Conservation (phyloP, 2,797 vertebrate species). For the Cichlasoma orientale region DNA sequence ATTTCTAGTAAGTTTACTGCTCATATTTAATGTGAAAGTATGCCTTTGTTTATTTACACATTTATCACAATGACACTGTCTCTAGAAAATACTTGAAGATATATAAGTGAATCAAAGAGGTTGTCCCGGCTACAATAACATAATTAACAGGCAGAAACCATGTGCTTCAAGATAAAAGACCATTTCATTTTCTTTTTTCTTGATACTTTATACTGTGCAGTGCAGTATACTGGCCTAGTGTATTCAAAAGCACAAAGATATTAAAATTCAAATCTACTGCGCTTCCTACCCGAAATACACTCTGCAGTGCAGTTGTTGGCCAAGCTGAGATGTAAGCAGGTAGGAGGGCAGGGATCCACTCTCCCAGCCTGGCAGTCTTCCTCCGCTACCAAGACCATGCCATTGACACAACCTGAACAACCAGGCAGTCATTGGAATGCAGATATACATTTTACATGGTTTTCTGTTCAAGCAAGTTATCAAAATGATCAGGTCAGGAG, state of each 20-base stretch:
- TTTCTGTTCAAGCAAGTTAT: background rate
- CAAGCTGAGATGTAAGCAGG: slow-evolving; percentile 81
- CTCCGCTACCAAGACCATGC: slow-evolving; percentile 78
- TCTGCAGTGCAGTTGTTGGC: slow-evolving; percentile 75
- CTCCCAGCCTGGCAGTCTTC: slow-evolving; percentile 76
- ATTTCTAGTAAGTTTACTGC: no score
- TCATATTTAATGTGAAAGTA: no score
- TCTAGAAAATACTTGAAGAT: no score
- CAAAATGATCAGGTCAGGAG: background rate
- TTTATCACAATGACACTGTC: no score
- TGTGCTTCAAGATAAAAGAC: background rate
- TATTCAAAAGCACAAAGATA: background rate
- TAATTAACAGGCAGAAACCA: background rate
- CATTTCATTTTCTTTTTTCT: background rate
- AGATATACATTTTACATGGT: background rate
- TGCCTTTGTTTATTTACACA: no score
- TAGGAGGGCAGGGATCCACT: slow-evolving; percentile 79
- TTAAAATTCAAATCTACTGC: background rate
- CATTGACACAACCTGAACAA: slow-evolving; percentile 77
- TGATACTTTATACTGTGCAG: no score
- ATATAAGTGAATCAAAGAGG: no score
- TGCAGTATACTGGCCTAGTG: background rate
- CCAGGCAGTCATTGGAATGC: background rate
- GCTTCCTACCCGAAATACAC: slow-evolving; percentile 81
- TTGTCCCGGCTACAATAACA: background rate